phyloP scores from a whole-genome alignment of 1,140 invertebrate species.

The Uloborus diversus region DNA sequence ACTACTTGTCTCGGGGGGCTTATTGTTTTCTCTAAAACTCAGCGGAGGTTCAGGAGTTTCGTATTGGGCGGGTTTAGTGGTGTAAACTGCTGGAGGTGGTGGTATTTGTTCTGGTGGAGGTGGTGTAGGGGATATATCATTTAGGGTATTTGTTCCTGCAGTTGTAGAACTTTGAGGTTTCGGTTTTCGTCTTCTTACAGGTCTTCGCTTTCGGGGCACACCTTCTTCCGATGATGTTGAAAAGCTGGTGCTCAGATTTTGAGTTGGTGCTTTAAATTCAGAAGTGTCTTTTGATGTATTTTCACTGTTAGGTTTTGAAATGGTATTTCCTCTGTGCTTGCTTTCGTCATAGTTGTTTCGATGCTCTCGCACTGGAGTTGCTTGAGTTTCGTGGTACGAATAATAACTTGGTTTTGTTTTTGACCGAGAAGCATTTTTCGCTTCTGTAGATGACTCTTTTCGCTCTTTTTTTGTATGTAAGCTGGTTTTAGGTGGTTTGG shows the following conservation, averaged over 20 bases:
- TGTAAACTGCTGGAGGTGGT: constrained; percentile 24
- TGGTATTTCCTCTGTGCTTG: neutral
- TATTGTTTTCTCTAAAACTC: neutral
- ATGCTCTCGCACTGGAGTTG: neutral
- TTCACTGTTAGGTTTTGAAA: neutral
- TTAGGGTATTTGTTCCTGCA: neutral
- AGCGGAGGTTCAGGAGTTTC: neutral
- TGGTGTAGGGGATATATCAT: constrained; percentile 40
- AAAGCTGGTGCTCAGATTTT: neutral
- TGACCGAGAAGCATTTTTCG: neutral
- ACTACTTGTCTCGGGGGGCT: constrained; percentile 22
- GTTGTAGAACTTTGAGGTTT: constrained; percentile 12
- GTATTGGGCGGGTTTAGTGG: neutral
- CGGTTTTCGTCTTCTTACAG: constrained; percentile 18
- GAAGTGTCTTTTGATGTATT: neutral
- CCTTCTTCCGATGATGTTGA: neutral
- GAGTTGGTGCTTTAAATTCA: neutral
- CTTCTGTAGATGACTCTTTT: neutral
- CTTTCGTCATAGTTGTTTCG: neutral
- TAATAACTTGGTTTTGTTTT: neutral
- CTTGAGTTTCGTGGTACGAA: neutral
- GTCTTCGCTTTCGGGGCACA: constrained; percentile 21
- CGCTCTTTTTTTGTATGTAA: neutral
- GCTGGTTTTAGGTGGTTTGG: constrained; percentile 15
- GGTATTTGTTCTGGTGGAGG: constrained; percentile 46